Base-by-base conservation (phyloP, 2,113 vertebrate species). In the Chitala chitala region DNA sequence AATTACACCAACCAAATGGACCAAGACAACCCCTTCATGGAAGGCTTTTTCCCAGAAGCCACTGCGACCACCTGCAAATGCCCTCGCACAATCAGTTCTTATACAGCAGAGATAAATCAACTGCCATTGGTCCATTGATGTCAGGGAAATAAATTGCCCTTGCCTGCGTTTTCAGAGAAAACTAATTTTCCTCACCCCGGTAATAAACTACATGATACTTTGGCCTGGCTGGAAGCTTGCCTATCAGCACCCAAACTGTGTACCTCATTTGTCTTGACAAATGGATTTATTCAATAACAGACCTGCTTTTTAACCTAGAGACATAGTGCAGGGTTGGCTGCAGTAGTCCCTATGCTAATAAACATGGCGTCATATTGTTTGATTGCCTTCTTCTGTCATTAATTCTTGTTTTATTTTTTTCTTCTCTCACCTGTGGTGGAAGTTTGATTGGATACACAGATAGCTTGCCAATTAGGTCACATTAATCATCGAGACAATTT, bases 141-240 rank as follows among this genome's bases (percentile, higher is more conserved):
- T 84, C 82, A 80, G 77, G 80, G 82, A 83, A 85, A 86, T 87
- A 76, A 81, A 89, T 82, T 79, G 79, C 76, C 82, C 71, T 73
- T 68, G 76, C 76, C 78, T 40, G 69, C 76, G 78, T 86, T 87
- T 85, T 85, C 83, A 33, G 82, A 83, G 84, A 84, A 85, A 87
- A 85, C 79, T 83, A 84, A 87, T 87, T 86, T 87, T 83, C 85
- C 64, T 77, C 74, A 78, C 81, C 79, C 80, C 76, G 78, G 81
- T 84, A 84, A 87, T 88, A 86, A 87, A 85, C 78, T 82, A 79
- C 78, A 79, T 73, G 13, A 74, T 78, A 78, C 73, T 78, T 74
- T 76, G 63, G 76, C 73, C 77, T 71, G 61, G 82, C 79, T 82
- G 76, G 81, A 82, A 81, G 74, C 74, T 76, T 79, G 80, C 75